Base-by-base conservation (phyloP, 2,113 vertebrate genomes). In the Phalacrocorax pelagicus region DNA sequence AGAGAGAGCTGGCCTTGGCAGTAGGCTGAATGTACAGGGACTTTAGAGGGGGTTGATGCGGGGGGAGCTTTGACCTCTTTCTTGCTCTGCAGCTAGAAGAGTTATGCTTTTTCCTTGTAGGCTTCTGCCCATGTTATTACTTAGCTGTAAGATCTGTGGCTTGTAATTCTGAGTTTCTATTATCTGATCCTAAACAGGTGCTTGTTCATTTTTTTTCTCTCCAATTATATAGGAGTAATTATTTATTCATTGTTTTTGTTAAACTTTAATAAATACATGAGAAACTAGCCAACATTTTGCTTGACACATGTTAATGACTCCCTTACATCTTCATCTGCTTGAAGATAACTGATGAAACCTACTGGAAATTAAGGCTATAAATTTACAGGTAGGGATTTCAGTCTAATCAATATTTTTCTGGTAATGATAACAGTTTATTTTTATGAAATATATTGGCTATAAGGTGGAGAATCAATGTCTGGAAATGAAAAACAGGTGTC, bases 361-460 rank as follows among this genome's bases (percentile, higher is more conserved):
- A 57, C 87, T 98, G 91, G 93, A 98, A 98, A 98, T 98, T 96
- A 97, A 98, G 95, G 96, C 95, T 96, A 57, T 98, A 98, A 97
- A 98, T 98, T 97, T 96, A 90, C 92, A 96, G 93, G 80, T 94
- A 94, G 84, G 74, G 91, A 96, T 97, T 97, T 98, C 90, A 94
- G 92, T 92, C 75, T 97, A 97, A 98, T 98, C 98, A 97, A 97
- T 98, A 98, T 91, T 97, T 97, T 97, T 81, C 97, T 98, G 96
- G 97, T 97, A 98, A 96, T 81, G 86, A 66, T 97, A 98, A 97
- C 96, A 97, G 88, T 97, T 98, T 97, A 78, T 94, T 96, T 40
- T 86, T 96, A 81, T 89, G 90, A 98, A 98, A 95, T 98, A 96
- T 27, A 12, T 95, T 97, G 92, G 52, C 92, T 92, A 15, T 93